Percentiles rank a stretch among this genome's conserved stretches.
phyloP scores from a whole-genome alignment of 64 coral and sea anemone genomes.

The Hydrozoanthus tunicans region DNA sequence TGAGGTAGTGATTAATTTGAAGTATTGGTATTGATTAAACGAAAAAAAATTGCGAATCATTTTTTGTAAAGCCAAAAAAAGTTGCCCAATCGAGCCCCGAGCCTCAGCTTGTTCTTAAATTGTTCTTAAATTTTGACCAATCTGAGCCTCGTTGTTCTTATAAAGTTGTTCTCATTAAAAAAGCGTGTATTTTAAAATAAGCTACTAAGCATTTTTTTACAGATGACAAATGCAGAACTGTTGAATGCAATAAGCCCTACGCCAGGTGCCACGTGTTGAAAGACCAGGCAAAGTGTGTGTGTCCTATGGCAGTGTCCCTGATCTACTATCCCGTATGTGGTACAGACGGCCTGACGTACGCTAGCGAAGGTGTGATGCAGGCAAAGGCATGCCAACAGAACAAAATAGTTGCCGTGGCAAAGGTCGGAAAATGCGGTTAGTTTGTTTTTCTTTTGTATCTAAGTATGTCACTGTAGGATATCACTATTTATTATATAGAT shows the following conservation, averaged over 20 bases:
- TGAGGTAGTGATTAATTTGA: no score
- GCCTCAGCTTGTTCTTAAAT: no score
- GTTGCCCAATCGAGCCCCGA: no score
- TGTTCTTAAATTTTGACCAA: no score
- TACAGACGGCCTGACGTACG: slow-evolving; percentile 6
- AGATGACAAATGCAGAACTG: slow-evolving; percentile 28
- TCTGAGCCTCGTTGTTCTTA: no score
- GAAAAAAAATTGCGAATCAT: no score
- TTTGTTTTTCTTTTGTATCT: neutral
- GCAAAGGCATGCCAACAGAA: slow-evolving; percentile 11
- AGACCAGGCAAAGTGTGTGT: neutral
- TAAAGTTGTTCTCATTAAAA: no score
- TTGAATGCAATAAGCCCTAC: slow-evolving; percentile 39
- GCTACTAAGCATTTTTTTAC: neutral
- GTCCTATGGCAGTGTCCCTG: slow-evolving; percentile 1
- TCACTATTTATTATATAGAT: neutral
- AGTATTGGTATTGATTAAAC: no score
- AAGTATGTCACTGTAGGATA: no score
- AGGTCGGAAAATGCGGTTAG: slow-evolving; percentile 10
- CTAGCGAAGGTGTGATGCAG: neutral
- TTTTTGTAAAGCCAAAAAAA: no score
- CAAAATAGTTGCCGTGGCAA: slow-evolving; percentile 38
- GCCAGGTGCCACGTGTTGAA: slow-evolving; percentile 2
- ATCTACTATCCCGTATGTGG: slow-evolving; percentile 30
- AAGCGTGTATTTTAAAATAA: no score